phyloP scores from a whole-genome alignment of 2,113 vertebrate genomes.

The Lamprotornis superbus region DNA sequence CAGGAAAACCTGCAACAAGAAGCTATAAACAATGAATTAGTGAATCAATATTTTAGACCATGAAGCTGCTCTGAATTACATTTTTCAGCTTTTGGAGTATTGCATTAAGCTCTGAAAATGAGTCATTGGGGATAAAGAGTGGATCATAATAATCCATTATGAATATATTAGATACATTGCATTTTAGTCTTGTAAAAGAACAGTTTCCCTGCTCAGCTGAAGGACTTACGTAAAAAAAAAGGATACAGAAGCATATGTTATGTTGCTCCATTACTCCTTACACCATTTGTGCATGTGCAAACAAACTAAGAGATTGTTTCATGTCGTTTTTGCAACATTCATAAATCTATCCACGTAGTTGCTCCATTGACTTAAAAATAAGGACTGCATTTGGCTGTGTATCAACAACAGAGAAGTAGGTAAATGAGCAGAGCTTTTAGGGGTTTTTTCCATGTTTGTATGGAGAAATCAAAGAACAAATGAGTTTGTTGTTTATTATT shows the following conservation, averaged over 20 bases:
- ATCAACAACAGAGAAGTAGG: not conserved
- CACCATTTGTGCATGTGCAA: not conserved
- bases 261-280: not conserved
- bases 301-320: not conserved
- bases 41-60: slow-evolving; percentile 24
- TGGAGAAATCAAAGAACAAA: not conserved
- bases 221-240: not conserved
- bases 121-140: not conserved
- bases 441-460: accelerated
- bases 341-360: not conserved
- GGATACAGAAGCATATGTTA: not conserved
- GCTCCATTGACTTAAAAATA: not conserved
- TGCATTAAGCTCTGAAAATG: slow-evolving; percentile 31
- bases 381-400: not conserved
- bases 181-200: not conserved
- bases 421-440: not conserved
- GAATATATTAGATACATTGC: not conserved
- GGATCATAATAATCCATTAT: slow-evolving; percentile 18
- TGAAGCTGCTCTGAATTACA: slow-evolving; percentile 6
- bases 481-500: not conserved
- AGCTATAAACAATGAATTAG: slow-evolving; percentile 1
- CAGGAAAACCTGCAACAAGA: not conserved
- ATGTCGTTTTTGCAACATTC: not conserved
- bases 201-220: not conserved
- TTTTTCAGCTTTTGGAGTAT: slow-evolving; percentile 27